Conservation (phyloP, 1,140 invertebrate species). For the Pachyrhynchus sulphureomaculatus region DNA sequence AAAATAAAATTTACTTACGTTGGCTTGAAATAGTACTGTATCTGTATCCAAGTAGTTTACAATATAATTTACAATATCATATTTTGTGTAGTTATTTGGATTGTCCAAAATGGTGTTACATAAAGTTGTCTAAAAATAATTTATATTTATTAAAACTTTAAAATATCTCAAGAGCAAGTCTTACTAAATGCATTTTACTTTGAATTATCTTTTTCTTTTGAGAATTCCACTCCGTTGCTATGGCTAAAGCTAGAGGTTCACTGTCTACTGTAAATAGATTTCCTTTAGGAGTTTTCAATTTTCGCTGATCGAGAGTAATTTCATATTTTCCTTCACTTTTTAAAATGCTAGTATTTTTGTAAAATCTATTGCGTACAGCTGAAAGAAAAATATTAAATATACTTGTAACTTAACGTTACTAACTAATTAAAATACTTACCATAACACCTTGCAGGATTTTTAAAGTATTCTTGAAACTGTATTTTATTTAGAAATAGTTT, state of each 20-base stretch:
- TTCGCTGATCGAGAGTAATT: conserved; percentile 78
- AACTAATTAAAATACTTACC: not conserved
- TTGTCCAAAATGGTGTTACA: conserved; percentile 91
- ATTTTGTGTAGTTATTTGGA: conserved; percentile 76
- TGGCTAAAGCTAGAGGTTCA: conserved; percentile 85
- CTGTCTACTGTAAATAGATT: conserved; percentile 74
- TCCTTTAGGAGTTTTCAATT: conserved; percentile 86
- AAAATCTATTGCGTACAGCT: conserved; percentile 63
- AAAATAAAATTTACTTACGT: conserved; percentile 56
- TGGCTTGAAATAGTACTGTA: conserved; percentile 77
- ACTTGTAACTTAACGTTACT: not conserved
- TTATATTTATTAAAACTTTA: conserved; percentile 23
- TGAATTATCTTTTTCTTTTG: conserved; percentile 77
- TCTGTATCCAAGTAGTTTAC: conserved; percentile 85
- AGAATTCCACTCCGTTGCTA: conserved; percentile 90
- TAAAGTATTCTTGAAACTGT: not conserved
- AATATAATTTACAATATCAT: conserved; percentile 75
- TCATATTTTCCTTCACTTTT: conserved; percentile 65
- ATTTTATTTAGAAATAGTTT: not conserved
- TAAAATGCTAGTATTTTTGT: conserved; percentile 67
- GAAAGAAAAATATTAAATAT: not conserved
- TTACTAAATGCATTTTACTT: conserved; percentile 86
- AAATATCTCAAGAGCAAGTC: conserved; percentile 18
- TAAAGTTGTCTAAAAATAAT: conserved; percentile 71
- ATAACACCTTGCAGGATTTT: not conserved